Evolutionary conservation across 2,113 vertebrate species (phyloP).

Genomic region (Entelurus aequoreus): DNA sequence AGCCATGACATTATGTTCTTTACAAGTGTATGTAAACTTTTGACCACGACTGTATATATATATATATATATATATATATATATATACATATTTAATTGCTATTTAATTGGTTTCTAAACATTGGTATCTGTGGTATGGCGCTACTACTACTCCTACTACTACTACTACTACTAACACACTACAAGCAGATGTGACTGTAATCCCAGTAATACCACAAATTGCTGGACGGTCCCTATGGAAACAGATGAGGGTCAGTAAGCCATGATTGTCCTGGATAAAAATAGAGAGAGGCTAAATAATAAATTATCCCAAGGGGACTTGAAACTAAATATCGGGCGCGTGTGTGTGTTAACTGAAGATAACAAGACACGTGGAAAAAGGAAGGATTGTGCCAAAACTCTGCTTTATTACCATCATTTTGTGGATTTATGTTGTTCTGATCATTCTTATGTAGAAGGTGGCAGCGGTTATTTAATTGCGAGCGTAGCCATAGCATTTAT

Average conservation of each 20-base stretch:
- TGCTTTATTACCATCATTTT: neutral
- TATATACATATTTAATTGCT: too few species aligned
- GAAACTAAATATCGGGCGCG: neutral
- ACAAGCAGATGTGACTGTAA: conserved; percentile 62
- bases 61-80: too few species aligned
- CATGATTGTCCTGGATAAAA: conserved; percentile 30
- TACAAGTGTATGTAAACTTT: too few species aligned
- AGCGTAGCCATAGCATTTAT: too few species aligned
- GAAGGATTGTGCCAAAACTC: conserved; percentile 1
- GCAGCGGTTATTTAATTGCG: too few species aligned
- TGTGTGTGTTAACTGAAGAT: neutral
- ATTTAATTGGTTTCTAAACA: neutral
- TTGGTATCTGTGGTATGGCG: conserved; percentile 17
- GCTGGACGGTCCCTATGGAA: conserved; percentile 60
- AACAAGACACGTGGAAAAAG: conserved; percentile 3
- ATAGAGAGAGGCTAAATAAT: conserved; percentile 22
- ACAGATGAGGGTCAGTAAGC: conserved; percentile 56
- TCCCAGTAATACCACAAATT: conserved; percentile 61
- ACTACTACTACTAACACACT: conserved; percentile 31
- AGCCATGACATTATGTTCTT: too few species aligned
- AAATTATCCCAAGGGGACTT: conserved; percentile 1
- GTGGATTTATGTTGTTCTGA: too few species aligned
- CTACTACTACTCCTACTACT: too few species aligned
- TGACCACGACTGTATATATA: too few species aligned
- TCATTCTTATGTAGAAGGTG: too few species aligned